A percentile compares a stretch with the other conserved stretches of the same genome.
phyloP scores from a whole-genome alignment of 2,113 vertebrate genomes.

The Pungitius pungitius region DNA sequence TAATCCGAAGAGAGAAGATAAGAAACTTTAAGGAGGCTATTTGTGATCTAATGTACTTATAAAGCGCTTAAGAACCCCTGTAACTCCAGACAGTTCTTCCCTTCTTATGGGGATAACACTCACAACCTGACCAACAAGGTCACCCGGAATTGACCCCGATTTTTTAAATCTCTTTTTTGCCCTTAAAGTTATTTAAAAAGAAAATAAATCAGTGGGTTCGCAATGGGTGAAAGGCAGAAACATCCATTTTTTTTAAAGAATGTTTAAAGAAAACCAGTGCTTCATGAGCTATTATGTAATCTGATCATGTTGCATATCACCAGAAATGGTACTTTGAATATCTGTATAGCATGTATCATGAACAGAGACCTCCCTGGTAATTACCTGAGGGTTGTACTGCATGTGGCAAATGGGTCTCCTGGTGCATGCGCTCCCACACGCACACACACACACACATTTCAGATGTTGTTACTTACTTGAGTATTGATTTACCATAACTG shows the following conservation, averaged over 20 bases:
- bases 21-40: conserved; percentile 2
- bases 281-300: conserved; percentile 2
- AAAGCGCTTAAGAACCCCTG: conserved; percentile 34
- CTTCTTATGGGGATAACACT: conserved; percentile 60
- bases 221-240: conserved; percentile 18
- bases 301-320: conserved; percentile 15
- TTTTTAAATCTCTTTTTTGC: no score
- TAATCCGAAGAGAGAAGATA: conserved; percentile 37
- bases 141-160: conserved; percentile 22
- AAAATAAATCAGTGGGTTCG: neutral
- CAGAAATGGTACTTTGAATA: conserved; percentile 48
- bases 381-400: conserved; percentile 50
- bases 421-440: conserved; percentile 57
- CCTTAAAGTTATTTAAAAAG: neutral
- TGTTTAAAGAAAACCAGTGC: neutral
- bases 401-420: conserved; percentile 64
- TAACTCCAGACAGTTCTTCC: conserved; percentile 46
- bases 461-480: conserved; percentile 67
- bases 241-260: conserved; percentile 15
- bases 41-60: conserved; percentile 26
- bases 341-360: conserved; percentile 40
- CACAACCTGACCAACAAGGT: conserved; percentile 57
- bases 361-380: conserved; percentile 53
- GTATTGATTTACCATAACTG: conserved; percentile 71
- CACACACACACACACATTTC: conserved; percentile 48